These are phyloP conservation scores for Eucriotettix oculatus DNA, from an alignment of 2,888 invertebrate genomes.

Conservation along the genomic window DNA sequence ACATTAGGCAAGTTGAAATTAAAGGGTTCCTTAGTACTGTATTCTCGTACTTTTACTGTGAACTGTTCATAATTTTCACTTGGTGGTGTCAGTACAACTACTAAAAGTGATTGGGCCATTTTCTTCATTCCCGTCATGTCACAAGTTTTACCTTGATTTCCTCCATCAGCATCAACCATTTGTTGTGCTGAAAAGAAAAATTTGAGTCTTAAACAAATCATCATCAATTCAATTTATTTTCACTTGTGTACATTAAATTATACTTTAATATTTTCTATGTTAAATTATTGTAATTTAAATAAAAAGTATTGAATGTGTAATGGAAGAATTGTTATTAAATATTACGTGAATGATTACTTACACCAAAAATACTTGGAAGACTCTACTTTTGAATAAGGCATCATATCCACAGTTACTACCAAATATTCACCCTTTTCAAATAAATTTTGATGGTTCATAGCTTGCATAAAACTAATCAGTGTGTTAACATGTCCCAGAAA, in stretches of 20 bases:
- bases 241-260: not conserved
- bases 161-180: not conserved
- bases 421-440: slow-evolving; percentile 87
- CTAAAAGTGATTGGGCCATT: slow-evolving; percentile 65
- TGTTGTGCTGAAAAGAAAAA: not conserved
- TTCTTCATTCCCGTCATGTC: slow-evolving; percentile 24
- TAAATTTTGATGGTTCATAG: slow-evolving; percentile 75
- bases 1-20: slow-evolving; percentile 40
- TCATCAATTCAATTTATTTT: not conserved
- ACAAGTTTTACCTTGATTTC: not conserved
- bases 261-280: not conserved
- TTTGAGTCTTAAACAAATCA: not conserved
- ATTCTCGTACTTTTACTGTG: slow-evolving; percentile 58
- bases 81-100: slow-evolving; percentile 79
- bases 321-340: not conserved
- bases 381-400: slow-evolving; percentile 61
- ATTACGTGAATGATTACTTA: slow-evolving; percentile 29
- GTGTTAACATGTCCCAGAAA: slow-evolving; percentile 77
- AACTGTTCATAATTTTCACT: slow-evolving; percentile 52
- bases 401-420: slow-evolving; percentile 87
- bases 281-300: no score
- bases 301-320: no score
- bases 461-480: slow-evolving; percentile 77
- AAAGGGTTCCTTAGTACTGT: slow-evolving; percentile 66
- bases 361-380: slow-evolving; percentile 68